Evolutionary conservation across 2,888 invertebrate species (phyloP).

Genomic region (Drosophila merina): DNA sequence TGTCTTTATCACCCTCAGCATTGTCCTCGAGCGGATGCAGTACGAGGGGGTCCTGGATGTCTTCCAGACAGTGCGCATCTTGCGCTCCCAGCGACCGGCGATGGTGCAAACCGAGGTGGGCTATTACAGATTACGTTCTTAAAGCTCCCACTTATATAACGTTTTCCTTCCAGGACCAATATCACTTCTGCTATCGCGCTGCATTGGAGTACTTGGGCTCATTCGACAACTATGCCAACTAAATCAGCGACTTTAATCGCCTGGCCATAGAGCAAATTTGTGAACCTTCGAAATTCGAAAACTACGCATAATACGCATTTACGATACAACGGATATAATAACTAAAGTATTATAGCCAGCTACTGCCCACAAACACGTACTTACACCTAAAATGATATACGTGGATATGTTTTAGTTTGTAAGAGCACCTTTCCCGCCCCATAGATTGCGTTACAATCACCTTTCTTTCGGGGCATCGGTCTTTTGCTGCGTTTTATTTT

Average conservation of each 20-base stretch:
- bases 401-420: conserved; percentile 46
- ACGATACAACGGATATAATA: conserved; percentile 66
- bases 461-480: conserved; percentile 31
- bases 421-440: conserved; percentile 36
- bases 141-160: neutral
- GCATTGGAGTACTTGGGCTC: conserved; percentile 99
- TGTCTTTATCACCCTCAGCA: conserved; percentile 98
- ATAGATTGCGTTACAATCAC: conserved; percentile 33
- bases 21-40: conserved; percentile 99
- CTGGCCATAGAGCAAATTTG: conserved; percentile 48
- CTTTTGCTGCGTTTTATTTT: conserved; percentile 53
- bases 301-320: conserved; percentile 75
- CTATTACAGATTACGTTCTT: conserved; percentile 7
- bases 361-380: conserved; percentile 61
- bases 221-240: conserved; percentile 96
- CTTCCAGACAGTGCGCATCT: conserved; percentile 99
- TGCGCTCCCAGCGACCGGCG: conserved; percentile 98
- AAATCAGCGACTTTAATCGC: conserved; percentile 84
- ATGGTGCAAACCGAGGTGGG: conserved; percentile 99
- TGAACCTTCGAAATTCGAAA: conserved; percentile 38
- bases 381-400: conserved; percentile 38
- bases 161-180: conserved; percentile 92
- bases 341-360: conserved; percentile 76
- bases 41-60: conserved; percentile 99
- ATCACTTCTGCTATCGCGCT: conserved; percentile 99